Conservation (phyloP, 1,140 invertebrate species). For the Papilio dardanus region DNA sequence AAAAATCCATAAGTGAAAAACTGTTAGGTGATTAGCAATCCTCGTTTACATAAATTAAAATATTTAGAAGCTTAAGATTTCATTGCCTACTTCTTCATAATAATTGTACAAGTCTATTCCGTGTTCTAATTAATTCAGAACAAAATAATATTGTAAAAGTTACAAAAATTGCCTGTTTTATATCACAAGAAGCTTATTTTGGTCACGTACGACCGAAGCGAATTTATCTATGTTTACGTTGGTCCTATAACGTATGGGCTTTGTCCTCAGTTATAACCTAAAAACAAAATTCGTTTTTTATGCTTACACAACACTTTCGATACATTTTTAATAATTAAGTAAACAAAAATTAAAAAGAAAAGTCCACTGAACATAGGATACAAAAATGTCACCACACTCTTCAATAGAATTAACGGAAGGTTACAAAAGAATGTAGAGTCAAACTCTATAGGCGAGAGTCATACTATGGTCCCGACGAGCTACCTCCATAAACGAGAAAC, state of each 20-base stretch:
- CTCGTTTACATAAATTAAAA: too few species aligned
- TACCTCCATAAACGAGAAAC: too few species aligned
- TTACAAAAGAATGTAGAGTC: not conserved
- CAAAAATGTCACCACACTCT: not conserved
- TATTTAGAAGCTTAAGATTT: too few species aligned
- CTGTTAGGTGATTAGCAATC: too few species aligned
- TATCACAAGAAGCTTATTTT: slow-evolving; percentile 14
- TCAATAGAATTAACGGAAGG: not conserved
- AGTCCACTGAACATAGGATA: not conserved
- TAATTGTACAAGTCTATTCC: not conserved
- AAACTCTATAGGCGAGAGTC: too few species aligned
- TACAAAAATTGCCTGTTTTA: not conserved
- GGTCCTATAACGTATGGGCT: slow-evolving; percentile 3
- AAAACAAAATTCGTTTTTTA: not conserved
- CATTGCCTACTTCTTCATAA: not conserved
- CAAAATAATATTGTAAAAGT: not conserved
- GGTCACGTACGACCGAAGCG: slow-evolving; percentile 11
- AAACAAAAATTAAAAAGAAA: not conserved
- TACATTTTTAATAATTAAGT: not conserved
- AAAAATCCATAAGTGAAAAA: too few species aligned
- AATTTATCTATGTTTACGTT: slow-evolving; percentile 22
- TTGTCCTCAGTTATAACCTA: not conserved
- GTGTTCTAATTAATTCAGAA: not conserved
- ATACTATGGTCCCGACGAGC: too few species aligned
- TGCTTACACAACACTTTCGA: not conserved